Conservation (phyloP, 2,113 vertebrate species). For the Gallinago paraguaiae region DNA sequence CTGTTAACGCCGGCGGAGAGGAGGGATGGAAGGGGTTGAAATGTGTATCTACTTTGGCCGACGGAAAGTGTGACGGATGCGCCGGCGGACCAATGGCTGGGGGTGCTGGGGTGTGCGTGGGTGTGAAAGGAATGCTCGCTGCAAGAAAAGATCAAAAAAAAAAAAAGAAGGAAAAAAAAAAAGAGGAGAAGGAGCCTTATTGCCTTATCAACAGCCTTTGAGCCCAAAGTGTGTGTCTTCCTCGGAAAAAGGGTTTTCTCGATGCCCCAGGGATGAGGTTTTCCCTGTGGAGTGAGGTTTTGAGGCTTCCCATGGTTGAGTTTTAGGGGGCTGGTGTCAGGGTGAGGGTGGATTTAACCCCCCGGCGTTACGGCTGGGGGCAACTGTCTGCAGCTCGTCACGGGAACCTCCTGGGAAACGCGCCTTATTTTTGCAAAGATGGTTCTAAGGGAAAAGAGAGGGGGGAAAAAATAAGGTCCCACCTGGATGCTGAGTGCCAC, state of each 20-base stretch:
- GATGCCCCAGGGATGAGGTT: neutral
- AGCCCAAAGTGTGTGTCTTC: neutral
- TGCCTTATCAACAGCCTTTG: neutral
- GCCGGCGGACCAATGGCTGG: neutral
- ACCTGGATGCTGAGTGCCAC: fast-evolving
- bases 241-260: neutral
- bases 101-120: conserved; percentile 26
- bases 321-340: neutral
- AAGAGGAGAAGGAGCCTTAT: neutral
- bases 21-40: conserved; percentile 22
- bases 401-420: neutral
- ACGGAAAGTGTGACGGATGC: conserved; percentile 46
- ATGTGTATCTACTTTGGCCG: conserved; percentile 34
- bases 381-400: fast-evolving
- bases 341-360: neutral
- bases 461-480: neutral
- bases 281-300: fast-evolving
- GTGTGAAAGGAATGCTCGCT: conserved; percentile 42
- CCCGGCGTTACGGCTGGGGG: fast-evolving
- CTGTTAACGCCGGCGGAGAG: conserved; percentile 35
- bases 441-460: neutral
- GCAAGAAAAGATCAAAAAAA: neutral
- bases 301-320: neutral
- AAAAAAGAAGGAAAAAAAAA: neutral
- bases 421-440: neutral